These are phyloP conservation scores for Telmatochromis bifrenatus DNA, from an alignment of 2,113 vertebrate species.

Conservation along the genomic window DNA sequence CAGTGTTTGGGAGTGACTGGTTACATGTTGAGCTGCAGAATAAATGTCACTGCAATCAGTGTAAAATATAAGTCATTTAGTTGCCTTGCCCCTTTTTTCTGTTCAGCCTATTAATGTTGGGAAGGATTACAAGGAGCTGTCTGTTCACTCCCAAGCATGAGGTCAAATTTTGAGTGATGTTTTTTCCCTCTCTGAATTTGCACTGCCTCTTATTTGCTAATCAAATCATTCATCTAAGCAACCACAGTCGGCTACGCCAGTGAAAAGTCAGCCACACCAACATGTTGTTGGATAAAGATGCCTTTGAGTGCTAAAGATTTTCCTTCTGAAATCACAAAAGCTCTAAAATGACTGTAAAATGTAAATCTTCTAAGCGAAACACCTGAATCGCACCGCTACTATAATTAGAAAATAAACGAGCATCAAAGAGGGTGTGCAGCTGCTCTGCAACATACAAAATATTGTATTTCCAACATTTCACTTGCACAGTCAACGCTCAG, in stretches of 20 bases:
- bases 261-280: neutral
- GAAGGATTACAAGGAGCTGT: neutral
- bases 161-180: neutral
- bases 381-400: neutral
- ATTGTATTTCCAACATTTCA: slow-evolving; percentile 11
- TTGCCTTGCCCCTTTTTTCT: neutral
- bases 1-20: neutral
- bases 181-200: neutral
- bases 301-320: neutral
- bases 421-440: neutral
- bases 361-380: neutral
- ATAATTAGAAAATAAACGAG: neutral
- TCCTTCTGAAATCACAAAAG: neutral
- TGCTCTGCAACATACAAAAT: neutral
- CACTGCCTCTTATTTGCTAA: neutral
- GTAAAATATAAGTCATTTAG: neutral
- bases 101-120: neutral
- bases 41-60: neutral
- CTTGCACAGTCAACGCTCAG: neutral
- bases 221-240: neutral
- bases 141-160: neutral
- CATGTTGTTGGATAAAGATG: neutral
- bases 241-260: neutral
- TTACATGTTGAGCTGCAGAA: neutral
- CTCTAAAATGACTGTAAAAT: neutral